Evolutionary conservation across 2,888 invertebrate genomes (phyloP).

Genomic region (Cremastobaeus sp.): DNA sequence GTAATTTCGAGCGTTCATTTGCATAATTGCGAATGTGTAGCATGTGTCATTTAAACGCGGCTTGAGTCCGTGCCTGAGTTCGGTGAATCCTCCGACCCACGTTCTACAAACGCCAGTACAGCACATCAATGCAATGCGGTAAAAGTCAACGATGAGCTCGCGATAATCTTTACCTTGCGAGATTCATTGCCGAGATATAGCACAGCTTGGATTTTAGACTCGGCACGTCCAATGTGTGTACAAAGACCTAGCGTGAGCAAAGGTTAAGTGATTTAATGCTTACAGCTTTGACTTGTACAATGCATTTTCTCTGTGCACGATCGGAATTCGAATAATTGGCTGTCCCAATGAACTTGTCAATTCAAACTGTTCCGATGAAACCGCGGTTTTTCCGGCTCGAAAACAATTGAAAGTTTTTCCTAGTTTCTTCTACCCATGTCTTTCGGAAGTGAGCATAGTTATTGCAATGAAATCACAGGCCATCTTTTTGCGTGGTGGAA

Average conservation of each 20-base stretch:
- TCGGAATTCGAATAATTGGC: constrained; percentile 41
- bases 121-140: constrained; percentile 57
- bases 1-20: constrained; percentile 13
- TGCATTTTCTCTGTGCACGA: constrained; percentile 42
- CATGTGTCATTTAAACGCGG: constrained; percentile 15
- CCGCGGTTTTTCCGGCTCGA: too few relatives aligned
- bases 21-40: constrained; percentile 34
- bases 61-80: constrained; percentile 24
- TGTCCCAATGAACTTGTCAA: constrained; percentile 35
- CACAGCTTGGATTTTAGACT: constrained; percentile 44
- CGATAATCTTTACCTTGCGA: constrained; percentile 53
- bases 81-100: constrained; percentile 43
- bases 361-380: not conserved
- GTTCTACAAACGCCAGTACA: constrained; percentile 59
- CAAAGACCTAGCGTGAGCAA: constrained; percentile 16
- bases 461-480: not conserved
- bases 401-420: too few relatives aligned
- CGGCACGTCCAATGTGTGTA: constrained; percentile 5
- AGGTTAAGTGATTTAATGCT: constrained; percentile 54
- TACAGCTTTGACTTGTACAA: constrained; percentile 11
- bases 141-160: constrained; percentile 59
- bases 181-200: constrained; percentile 56
- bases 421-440: too few relatives aligned
- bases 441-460: too few relatives aligned
- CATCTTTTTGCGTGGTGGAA: constrained; percentile 1